phyloP scores from a whole-genome alignment of 2,888 invertebrate genomes.

The Choreutis nemorana region DNA sequence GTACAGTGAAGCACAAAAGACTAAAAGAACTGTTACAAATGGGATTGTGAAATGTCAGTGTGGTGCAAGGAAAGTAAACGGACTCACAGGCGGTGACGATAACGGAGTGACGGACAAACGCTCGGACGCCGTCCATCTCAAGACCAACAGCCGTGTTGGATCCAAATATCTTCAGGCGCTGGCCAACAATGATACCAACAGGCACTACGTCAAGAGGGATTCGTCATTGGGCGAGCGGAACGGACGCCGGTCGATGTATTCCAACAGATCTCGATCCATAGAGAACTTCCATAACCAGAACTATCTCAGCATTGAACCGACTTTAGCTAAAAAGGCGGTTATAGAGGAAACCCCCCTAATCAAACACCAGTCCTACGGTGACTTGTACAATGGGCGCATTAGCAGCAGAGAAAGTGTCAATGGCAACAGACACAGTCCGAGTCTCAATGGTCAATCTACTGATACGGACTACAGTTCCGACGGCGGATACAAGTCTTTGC shows the following conservation, averaged over 20 bases:
- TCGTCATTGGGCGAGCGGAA: slow-evolving; percentile 44
- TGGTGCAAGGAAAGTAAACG: slow-evolving; percentile 48
- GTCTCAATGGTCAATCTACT: slow-evolving; percentile 50
- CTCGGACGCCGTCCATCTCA: slow-evolving; percentile 36
- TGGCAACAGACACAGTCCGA: slow-evolving; percentile 47
- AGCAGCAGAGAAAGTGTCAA: slow-evolving; percentile 52
- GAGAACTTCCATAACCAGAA: slow-evolving; percentile 52
- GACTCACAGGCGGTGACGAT: slow-evolving; percentile 28
- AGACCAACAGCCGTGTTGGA: slow-evolving; percentile 54
- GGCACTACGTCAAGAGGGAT: slow-evolving; percentile 45
- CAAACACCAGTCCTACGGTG: slow-evolving; percentile 56
- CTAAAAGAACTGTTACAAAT: slow-evolving; percentile 52
- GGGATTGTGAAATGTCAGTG: slow-evolving; percentile 54
- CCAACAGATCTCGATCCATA: slow-evolving; percentile 53
- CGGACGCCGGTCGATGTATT: slow-evolving; percentile 34
- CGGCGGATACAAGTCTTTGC: slow-evolving; percentile 61
- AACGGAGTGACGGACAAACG: slow-evolving; percentile 28
- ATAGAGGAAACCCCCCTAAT: slow-evolving; percentile 39
- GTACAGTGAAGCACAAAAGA: slow-evolving; percentile 64
- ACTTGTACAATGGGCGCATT: slow-evolving; percentile 49
- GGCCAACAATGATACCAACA: slow-evolving; percentile 30
- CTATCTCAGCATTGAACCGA: slow-evolving; percentile 28
- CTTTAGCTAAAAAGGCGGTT: slow-evolving; percentile 28
- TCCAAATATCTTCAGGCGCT: slow-evolving; percentile 57
- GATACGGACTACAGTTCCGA: slow-evolving; percentile 62